Evolutionary conservation across 2,888 invertebrate species (phyloP).

Genomic region (Aleiodes leptofemur): DNA sequence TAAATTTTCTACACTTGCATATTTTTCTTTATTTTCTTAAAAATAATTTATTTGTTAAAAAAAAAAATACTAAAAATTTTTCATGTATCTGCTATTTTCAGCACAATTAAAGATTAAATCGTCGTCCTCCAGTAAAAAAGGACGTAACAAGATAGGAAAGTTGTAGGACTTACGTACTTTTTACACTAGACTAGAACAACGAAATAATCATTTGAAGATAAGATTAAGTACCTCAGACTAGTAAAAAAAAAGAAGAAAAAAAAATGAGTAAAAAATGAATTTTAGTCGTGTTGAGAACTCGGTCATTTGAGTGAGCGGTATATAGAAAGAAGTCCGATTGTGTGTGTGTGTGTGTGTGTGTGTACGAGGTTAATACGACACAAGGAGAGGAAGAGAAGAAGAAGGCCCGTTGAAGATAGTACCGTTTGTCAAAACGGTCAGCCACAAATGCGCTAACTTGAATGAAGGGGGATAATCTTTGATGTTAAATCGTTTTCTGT

Average conservation of each 20-base stretch:
- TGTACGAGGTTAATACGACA: constrained; percentile 39
- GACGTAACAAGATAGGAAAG: constrained; percentile 28
- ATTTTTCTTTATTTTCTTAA: too few relatives aligned
- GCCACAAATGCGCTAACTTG: constrained; percentile 58
- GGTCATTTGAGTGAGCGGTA: constrained; percentile 29
- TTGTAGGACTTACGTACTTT: constrained; percentile 6
- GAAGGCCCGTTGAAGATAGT: constrained; percentile 57
- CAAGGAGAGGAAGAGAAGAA: constrained; percentile 5
- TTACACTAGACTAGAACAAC: too few relatives aligned
- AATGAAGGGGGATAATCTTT: constrained; percentile 30
- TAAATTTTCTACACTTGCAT: too few relatives aligned
- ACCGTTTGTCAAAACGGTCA: constrained; percentile 72
- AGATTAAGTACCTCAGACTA: neutral
- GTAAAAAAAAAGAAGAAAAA: constrained; percentile 5
- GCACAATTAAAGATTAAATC: too few relatives aligned
- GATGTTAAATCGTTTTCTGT: constrained; percentile 29
- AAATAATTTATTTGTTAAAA: too few relatives aligned
- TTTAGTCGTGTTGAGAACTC: constrained; percentile 1
- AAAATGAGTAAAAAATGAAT: too few relatives aligned
- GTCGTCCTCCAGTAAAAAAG: too few relatives aligned
- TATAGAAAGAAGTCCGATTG: constrained; percentile 27
- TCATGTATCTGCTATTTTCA: too few relatives aligned
- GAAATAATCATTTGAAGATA: too few relatives aligned
- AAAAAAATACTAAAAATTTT: too few relatives aligned
- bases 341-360: neutral